Conservation (phyloP, 1,140 invertebrate species). For the Drosophila repleta region DNA sequence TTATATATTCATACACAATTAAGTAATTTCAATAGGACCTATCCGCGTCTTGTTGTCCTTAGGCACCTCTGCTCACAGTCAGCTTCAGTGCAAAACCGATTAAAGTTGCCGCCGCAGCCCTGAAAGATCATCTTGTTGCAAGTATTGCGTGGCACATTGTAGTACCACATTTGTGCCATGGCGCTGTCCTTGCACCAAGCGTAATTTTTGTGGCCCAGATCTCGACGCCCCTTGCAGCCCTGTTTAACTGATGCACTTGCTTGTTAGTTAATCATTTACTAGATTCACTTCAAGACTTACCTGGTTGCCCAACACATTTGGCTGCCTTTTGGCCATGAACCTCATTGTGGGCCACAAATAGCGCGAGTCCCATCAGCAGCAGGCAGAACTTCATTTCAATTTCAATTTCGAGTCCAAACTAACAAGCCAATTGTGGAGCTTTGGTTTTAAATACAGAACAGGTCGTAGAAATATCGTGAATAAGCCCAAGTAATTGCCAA, state of each 20-base stretch:
- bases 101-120: conserved; percentile 26
- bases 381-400: conserved; percentile 6
- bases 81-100: conserved; percentile 19
- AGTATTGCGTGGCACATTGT: neutral
- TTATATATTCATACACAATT: too few species aligned
- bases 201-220: conserved; percentile 2
- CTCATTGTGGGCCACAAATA: neutral
- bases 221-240: neutral
- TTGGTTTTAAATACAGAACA: conserved; percentile 11
- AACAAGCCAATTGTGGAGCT: neutral
- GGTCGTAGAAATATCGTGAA: neutral
- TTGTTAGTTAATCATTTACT: neutral
- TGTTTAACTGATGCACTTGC: neutral
- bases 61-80: neutral
- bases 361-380: neutral
- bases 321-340: neutral
- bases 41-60: neutral
- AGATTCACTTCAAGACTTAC: neutral
- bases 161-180: conserved; percentile 16
- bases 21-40: too few species aligned
- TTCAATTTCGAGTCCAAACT: conserved; percentile 3
- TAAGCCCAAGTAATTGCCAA: neutral
- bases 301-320: conserved; percentile 4
- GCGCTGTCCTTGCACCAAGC: neutral
- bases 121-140: conserved; percentile 11